Percentiles rank a stretch among this genome's conserved stretches.
Evolutionary conservation across 1,140 invertebrate genomes (phyloP).

Genomic region (Drosophila santomea): DNA sequence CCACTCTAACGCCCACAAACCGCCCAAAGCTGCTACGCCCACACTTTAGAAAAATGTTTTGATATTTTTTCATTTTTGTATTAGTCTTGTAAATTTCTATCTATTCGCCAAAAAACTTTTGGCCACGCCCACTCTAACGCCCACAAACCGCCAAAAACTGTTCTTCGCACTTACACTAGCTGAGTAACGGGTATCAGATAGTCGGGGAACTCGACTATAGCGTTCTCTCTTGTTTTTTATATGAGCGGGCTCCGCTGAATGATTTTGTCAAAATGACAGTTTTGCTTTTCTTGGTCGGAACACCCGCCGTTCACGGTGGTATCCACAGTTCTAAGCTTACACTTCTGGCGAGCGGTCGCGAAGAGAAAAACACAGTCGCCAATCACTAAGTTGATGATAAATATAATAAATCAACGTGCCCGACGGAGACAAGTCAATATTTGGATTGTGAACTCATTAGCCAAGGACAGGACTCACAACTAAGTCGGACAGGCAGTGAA

Average conservation of each 20-base stretch:
- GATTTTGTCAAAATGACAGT: slow-evolving; percentile 35
- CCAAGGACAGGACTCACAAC: slow-evolving; percentile 18
- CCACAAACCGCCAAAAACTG: too few relatives aligned
- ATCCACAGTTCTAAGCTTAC: slow-evolving; percentile 57
- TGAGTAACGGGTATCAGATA: too few relatives aligned
- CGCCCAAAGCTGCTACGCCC: too few relatives aligned
- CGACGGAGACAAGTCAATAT: slow-evolving; percentile 51
- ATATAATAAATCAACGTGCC: slow-evolving; percentile 28
- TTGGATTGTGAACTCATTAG: slow-evolving; percentile 53
- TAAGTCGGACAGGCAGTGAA: background rate
- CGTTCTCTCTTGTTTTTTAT: too few relatives aligned
- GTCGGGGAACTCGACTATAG: too few relatives aligned
- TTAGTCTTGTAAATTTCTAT: too few relatives aligned
- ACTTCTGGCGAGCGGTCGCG: slow-evolving; percentile 27
- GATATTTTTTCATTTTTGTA: too few relatives aligned
- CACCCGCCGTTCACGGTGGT: background rate
- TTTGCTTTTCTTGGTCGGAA: slow-evolving; percentile 12
- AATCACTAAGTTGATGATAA: slow-evolving; percentile 7
- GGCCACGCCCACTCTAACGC: too few relatives aligned
- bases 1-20: too few relatives aligned
- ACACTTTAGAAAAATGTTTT: too few relatives aligned
- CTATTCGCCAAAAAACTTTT: too few relatives aligned
- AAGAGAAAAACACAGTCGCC: slow-evolving; percentile 11
- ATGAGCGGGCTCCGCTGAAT: slow-evolving; percentile 45
- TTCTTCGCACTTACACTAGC: too few relatives aligned